Evolutionary conservation across 2,113 vertebrate species (phyloP), one percentile per base, ranked within the genome.

Genomic region (Nothoprocta perdicaria): DNA sequence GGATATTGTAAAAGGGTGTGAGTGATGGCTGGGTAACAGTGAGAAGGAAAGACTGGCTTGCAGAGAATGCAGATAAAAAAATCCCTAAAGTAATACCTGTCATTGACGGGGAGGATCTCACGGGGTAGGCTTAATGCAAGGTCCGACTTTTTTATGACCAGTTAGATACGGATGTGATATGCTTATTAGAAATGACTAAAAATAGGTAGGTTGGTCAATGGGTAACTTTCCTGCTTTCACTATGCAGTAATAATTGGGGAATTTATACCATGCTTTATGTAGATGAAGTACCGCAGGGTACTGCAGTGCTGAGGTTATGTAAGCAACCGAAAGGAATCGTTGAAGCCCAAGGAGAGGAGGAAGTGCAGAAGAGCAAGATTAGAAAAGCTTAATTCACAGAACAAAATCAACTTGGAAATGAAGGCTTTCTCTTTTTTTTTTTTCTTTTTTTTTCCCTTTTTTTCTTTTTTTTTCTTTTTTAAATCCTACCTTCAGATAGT

Each of bases 221-320:
- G 91, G 80, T 90, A 88, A 89, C 85, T 83, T 81, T 12, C 21
- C 35, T 95, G 78, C 50, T 92, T 91, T 91, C 55, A 80, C 58
- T 71, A 77, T 52, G 40, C 43, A 75, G 61, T 80, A 85, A 85
- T 92, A 78, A 89, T 24, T 75, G 73, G 14, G 86, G 57, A 35
- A 31, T 89, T 92, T 83, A 45, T 75, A 38, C 53, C 22, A 13
- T 75, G 68, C n/a, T 68, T 76, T 76, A 45, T 22, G 3, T 80
- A 29, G 61, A 52, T 80, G 19, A 15, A 1, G 1, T 77, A 33
- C 22, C 27, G 23, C 33, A 33, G 53, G 27, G 53, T 68, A 46
- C 75, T 91, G 43, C 71, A 74, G 53, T 0, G 0, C 16, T 80
- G 48, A 57, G 50, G 38, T 86, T 86, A 33, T 62, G 63, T 73